These are phyloP conservation scores for Pagetopsis macropterus DNA, from an alignment of 2,797 vertebrate genomes.

Conservation along the genomic window DNA sequence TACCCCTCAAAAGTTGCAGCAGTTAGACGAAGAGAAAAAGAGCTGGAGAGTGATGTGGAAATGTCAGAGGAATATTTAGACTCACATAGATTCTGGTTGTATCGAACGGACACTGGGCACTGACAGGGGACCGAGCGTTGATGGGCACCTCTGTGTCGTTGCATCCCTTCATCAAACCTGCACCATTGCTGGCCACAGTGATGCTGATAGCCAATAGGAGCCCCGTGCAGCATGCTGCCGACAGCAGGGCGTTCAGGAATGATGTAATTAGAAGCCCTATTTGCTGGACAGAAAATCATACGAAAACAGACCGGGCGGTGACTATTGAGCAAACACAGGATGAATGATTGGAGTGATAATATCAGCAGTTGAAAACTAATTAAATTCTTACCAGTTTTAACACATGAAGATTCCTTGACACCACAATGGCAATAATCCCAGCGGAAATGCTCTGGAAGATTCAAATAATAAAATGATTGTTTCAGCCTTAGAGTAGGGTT, in stretches of 20 bases:
- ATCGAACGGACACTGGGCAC: slow-evolving; percentile 90
- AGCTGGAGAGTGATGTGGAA: not conserved
- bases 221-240: slow-evolving; percentile 86
- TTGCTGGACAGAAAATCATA: slow-evolving; percentile 79
- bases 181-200: slow-evolving; percentile 85
- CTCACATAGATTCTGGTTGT: slow-evolving; percentile 94
- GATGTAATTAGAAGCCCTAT: slow-evolving; percentile 85
- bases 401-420: slow-evolving; percentile 86
- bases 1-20: not conserved
- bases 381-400: slow-evolving; percentile 83
- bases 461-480: slow-evolving; percentile 51
- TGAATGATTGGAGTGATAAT: not conserved
- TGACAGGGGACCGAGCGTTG: slow-evolving; percentile 82
- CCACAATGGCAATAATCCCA: slow-evolving; percentile 91
- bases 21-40: not conserved
- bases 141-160: slow-evolving; percentile 81
- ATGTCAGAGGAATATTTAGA: slow-evolving; percentile 17
- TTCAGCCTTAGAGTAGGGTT: slow-evolving; percentile 14
- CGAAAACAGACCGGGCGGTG: slow-evolving; percentile 1
- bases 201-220: slow-evolving; percentile 87
- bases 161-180: slow-evolving; percentile 87
- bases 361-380: slow-evolving; percentile 5
- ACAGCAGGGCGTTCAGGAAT: slow-evolving; percentile 87
- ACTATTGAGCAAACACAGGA: not conserved
- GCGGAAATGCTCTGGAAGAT: slow-evolving; percentile 87